Evolutionary conservation across 1,140 invertebrate species (phyloP), one percentile per base, ranked within the genome.

Genomic region (Drosophila sulfurigaster): DNA sequence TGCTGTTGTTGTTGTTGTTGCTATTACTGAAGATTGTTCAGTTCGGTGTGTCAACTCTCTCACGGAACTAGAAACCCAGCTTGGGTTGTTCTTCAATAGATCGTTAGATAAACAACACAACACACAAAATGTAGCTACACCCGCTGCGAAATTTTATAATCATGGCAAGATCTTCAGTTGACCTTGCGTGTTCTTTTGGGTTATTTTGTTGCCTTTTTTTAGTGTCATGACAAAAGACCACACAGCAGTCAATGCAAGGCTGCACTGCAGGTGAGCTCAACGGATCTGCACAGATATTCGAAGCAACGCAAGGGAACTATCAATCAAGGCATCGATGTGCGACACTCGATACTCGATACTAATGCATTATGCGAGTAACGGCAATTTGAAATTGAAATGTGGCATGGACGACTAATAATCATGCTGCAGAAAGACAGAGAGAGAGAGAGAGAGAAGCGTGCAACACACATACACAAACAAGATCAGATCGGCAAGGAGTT

Each of bases 341-440:
- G 6, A 38, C 10, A 3, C 3, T 38, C 35, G 35, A 38, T 38
- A 7, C 2, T 10, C 35, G 7, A 38, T 38, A 8, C 54, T 20
- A 7, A 35, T 15, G 32, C 30, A 20, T 3, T 10, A 32, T 32
- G 5, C 7, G 11, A 15, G 46, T 52, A 64, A 52, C 80, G 80
- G 83, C 77, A 89, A 80, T 80, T 87, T 78, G 64, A 75, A 25
- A 78, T 65, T 78, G 73, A 71, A 88, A 72, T 80, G 69, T 80
- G 72, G 63, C 83, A 80, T 80, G 75, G 69, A 75, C 67, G 68
- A 81, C 80, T 88, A 78, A 89, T 88, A 87, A 87, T 88, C 82
- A 87, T 68, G 41, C 7, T 32, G 30, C 30, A 32, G 5, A 32
- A 32, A 38, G 35, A 10, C 35, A 25, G 20, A 25, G 20, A 25